A percentile compares a stretch with the other conserved stretches of the same genome.
These are phyloP conservation scores for Vulpes ferrilata DNA, from an alignment of 2,113 vertebrate species.

Conservation along the genomic window DNA sequence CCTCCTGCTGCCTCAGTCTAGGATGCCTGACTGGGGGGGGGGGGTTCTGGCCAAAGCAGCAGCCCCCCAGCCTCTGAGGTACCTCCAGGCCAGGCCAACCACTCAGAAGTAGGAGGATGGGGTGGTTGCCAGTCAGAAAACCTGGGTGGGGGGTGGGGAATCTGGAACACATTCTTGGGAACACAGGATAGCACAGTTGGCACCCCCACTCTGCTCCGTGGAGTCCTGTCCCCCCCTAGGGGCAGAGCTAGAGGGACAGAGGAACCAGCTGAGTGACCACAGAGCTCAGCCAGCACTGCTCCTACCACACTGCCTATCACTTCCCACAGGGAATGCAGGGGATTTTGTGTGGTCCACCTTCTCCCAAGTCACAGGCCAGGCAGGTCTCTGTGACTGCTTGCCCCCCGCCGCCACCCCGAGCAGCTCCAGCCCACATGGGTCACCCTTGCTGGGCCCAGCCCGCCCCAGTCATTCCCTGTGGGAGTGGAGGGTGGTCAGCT, in stretches of 20 bases:
- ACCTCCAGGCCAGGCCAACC: not conserved
- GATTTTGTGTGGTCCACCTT: not conserved
- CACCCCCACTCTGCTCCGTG: not conserved
- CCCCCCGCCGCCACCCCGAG: too few species aligned
- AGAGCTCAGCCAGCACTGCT: too few species aligned
- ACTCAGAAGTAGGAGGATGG: not conserved
- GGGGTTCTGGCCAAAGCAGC: too few species aligned
- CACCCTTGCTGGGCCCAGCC: not conserved
- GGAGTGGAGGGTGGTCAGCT: not conserved
- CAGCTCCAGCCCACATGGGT: rapidly evolving
- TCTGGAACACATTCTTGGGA: not conserved
- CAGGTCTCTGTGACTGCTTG: not conserved
- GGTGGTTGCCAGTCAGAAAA: too few species aligned
- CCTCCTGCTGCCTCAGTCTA: not conserved
- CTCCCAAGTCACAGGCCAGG: rapidly evolving
- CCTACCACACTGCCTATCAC: rapidly evolving
- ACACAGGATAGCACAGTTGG: not conserved
- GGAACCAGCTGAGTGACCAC: not conserved
- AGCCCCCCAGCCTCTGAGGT: not conserved
- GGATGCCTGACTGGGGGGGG: too few species aligned
- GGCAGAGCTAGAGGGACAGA: not conserved
- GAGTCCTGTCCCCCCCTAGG: not conserved
- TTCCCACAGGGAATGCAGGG: not conserved
- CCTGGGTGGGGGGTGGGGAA: not conserved
- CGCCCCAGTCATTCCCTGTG: not conserved